Base-by-base conservation (phyloP, 2,888 invertebrate species). In the Diplazon laetatorius region DNA sequence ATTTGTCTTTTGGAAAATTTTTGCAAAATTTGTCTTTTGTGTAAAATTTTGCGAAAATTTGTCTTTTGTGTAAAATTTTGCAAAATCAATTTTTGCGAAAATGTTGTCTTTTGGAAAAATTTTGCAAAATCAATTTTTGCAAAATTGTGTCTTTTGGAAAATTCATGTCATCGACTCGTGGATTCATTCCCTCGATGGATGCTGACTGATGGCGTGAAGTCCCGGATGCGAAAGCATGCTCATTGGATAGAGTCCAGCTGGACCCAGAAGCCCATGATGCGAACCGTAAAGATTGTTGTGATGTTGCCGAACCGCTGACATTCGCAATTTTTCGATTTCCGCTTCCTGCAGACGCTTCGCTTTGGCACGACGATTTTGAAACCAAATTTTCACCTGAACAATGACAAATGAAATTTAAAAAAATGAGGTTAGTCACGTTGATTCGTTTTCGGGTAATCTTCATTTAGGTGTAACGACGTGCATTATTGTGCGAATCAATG, bases 261-360 rank as follows among this genome's bases (percentile, higher is more conserved):
- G 85, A 6, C 86, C 86, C 37, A 90, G 80, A 2, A 90, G 83
- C 12, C 88, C 87, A 46, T 87, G 89, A 78, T 90, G 90, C 14
- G 89, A 83, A 0, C 89, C 89, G 80, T 90, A 90, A 3, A 90
- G 83, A 35, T 87, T 88, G 30, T 85, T 86, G 80, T 89, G 89
- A 72, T 90, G 88, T 79, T 90, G 92, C 8, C 93, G 91, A 76
- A 93, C 87, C 12, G 92, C 92, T 60, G 93, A 94, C 96, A 96
- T 96, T 92, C 98, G 96, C 89, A 98, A 93, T 92, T 98, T 98
- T 92, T 99, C 99, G 76, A 98, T 94, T 93, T 99, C 99, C 77
- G 99, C 98, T 92, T 99, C 99, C 91, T 98, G 98, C 20, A 99
- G 94, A 25, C 99, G 95, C 93, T 99, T 99, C 89, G 97, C 97